phyloP scores from a whole-genome alignment of 2,888 invertebrate species.

The Sinohyriopsis cumingii region DNA sequence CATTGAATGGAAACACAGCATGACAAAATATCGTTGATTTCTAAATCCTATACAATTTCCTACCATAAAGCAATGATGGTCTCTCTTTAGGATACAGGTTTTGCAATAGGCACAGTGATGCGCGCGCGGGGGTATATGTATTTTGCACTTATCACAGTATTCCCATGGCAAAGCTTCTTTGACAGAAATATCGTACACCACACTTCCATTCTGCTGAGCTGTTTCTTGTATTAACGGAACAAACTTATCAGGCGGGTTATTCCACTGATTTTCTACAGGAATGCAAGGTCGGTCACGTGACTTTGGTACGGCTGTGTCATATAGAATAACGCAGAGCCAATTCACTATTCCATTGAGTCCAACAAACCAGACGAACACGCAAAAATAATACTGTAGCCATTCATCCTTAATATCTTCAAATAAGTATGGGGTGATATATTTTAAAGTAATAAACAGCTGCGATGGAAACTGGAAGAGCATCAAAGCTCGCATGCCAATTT shows the following conservation, averaged over 20 bases:
- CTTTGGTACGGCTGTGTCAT: conserved; percentile 18
- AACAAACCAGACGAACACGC: conserved; percentile 28
- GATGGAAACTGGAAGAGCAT: conserved; percentile 28
- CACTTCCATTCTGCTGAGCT: conserved; percentile 3
- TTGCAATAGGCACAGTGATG: conserved; percentile 62
- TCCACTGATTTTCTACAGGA: conserved; percentile 8
- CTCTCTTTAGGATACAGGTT: conserved; percentile 59
- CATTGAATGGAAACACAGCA: conserved; percentile 41
- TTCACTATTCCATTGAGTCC: conserved; percentile 26
- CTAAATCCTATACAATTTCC: conserved; percentile 56
- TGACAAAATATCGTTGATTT: conserved; percentile 59
- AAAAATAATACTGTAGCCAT: conserved; percentile 40
- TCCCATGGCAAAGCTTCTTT: conserved; percentile 7
- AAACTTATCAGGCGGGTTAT: conserved; percentile 21
- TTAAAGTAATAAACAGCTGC: conserved; percentile 27
- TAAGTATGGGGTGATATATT: conserved; percentile 27
- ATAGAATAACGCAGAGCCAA: conserved; percentile 32
- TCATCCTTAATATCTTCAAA: conserved; percentile 27
- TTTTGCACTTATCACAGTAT: conserved; percentile 49
- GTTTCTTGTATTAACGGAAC: conserved; percentile 3
- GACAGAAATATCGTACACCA: neutral
- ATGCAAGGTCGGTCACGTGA: conserved; percentile 15
- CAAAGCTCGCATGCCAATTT: conserved; percentile 10
- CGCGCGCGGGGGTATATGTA: conserved; percentile 43
- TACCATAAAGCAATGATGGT: conserved; percentile 66